Evolutionary conservation across 2,113 vertebrate species (phyloP).

Genomic region (Uria lomvia): DNA sequence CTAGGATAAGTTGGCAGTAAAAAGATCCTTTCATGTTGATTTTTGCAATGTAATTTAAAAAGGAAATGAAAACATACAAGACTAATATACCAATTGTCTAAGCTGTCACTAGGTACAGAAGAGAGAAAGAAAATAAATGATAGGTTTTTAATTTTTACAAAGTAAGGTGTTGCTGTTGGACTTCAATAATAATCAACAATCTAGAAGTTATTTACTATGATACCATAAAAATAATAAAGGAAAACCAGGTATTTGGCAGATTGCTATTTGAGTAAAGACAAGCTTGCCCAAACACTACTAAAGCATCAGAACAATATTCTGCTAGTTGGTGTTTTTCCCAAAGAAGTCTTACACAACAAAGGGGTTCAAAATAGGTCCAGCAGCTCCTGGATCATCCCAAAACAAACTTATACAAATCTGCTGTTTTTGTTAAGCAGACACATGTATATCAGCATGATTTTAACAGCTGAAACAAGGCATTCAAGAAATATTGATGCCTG

Average conservation of each 20-base stretch:
- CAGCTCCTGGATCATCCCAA: neutral
- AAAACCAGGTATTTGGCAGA: neutral
- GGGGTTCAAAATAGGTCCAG: neutral
- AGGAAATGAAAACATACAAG: neutral
- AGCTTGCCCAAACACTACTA: neutral
- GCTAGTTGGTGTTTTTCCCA: neutral
- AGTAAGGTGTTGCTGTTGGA: neutral
- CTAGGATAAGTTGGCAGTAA: neutral
- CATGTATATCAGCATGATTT: neutral
- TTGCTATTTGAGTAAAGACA: neutral
- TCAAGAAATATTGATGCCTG: neutral
- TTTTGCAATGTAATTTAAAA: slow-evolving; percentile 8
- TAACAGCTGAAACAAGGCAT: neutral
- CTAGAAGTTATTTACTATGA: neutral
- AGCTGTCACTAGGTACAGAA: neutral
- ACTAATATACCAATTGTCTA: neutral
- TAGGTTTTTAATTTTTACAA: neutral
- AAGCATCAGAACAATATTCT: neutral
- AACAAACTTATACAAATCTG: neutral
- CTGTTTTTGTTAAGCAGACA: neutral
- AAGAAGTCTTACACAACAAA: neutral
- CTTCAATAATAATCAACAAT: neutral
- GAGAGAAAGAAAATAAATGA: neutral
- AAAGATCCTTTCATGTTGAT: neutral
- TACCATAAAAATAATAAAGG: neutral